phyloP scores from a whole-genome alignment of 2,113 vertebrate genomes.

The Cromileptes altivelis region DNA sequence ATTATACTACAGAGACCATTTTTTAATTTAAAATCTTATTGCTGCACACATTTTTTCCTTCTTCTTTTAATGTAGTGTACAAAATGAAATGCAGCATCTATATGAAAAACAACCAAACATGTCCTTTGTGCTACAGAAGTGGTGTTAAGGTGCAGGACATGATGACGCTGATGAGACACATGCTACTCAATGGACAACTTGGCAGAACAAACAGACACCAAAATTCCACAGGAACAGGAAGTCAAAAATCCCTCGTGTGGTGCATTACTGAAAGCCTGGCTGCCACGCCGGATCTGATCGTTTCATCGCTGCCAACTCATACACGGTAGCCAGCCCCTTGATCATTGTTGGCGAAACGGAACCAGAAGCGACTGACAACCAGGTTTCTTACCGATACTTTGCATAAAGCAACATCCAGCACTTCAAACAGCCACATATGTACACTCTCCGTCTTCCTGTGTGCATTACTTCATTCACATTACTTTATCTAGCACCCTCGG shows the following conservation, averaged over 20 bases:
- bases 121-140: conserved; percentile 79
- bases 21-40: conserved; percentile 80
- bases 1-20: conserved; percentile 68
- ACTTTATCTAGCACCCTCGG: conserved; percentile 38
- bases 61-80: conserved; percentile 56
- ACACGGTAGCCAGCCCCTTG: conserved; percentile 59
- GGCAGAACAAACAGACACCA: conserved; percentile 57
- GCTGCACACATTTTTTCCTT: conserved; percentile 70
- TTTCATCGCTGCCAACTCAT: conserved; percentile 66
- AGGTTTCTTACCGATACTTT: conserved; percentile 30
- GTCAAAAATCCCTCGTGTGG: conserved; percentile 56
- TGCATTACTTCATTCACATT: conserved; percentile 52
- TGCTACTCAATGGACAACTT: conserved; percentile 69
- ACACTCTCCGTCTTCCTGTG: conserved; percentile 10
- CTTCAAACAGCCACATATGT: conserved; percentile 26
- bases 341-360: conserved; percentile 68
- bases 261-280: conserved; percentile 49
- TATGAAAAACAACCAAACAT: conserved; percentile 53
- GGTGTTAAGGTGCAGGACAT: conserved; percentile 68
- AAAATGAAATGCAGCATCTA: conserved; percentile 69
- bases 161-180: conserved; percentile 58
- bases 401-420: conserved; percentile 51
- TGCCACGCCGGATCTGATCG: conserved; percentile 25
- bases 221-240: conserved; percentile 63
- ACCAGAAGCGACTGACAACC: conserved; percentile 20